Evolutionary conservation across 2,888 invertebrate genomes (phyloP).

Genomic region (Apodemia zela): DNA sequence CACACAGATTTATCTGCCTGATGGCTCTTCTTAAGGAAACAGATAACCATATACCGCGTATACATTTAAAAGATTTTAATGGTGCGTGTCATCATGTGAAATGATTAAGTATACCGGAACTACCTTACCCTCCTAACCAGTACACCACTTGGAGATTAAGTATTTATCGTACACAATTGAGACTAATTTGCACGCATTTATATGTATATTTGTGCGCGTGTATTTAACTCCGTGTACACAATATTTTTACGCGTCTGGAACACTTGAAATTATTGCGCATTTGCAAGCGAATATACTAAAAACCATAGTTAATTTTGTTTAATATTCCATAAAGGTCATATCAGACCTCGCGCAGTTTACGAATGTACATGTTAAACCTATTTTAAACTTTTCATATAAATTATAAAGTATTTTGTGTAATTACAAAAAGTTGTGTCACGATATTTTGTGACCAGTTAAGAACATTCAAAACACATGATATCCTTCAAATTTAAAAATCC

Average conservation of each 20-base stretch:
- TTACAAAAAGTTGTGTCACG: constrained; percentile 19
- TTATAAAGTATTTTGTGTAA: constrained; percentile 19
- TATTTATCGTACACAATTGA: background rate
- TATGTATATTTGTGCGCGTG: background rate
- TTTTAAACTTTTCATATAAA: constrained; percentile 18
- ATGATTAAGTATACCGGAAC: too few relatives aligned
- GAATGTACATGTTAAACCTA: constrained; percentile 22
- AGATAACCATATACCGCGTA: too few relatives aligned
- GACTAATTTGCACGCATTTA: background rate
- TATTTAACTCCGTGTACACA: background rate
- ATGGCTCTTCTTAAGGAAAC: too few relatives aligned
- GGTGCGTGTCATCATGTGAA: too few relatives aligned
- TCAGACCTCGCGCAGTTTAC: constrained; percentile 34
- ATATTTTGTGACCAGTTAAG: constrained; percentile 24
- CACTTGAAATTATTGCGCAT: too few relatives aligned
- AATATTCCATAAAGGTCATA: background rate
- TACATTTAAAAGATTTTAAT: too few relatives aligned
- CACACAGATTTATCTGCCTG: too few relatives aligned
- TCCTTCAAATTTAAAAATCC: constrained; percentile 17
- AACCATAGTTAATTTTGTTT: background rate
- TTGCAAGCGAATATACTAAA: too few relatives aligned
- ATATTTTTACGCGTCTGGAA: too few relatives aligned
- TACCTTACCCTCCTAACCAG: background rate
- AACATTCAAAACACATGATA: constrained; percentile 22
- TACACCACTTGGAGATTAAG: background rate